Conservation (phyloP, 2,113 vertebrate genomes). For the Nematolebias whitei region DNA sequence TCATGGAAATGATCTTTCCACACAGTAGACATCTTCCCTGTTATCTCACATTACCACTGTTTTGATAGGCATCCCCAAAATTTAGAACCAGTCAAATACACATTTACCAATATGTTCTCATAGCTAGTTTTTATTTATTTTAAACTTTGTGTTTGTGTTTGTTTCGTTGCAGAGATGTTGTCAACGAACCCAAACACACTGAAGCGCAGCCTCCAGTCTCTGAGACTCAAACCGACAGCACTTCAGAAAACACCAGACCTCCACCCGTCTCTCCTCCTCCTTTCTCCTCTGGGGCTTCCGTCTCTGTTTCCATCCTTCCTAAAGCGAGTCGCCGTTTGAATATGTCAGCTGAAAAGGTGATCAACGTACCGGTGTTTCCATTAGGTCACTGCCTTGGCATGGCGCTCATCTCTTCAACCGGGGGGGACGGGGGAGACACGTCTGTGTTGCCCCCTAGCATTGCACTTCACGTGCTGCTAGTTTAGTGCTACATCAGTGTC, state of each 20-base stretch:
- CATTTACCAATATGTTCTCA: background rate
- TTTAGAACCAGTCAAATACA: background rate
- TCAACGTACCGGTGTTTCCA: no score
- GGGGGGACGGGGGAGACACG: no score
- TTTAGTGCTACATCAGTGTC: no score
- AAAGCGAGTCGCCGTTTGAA: conserved; percentile 36
- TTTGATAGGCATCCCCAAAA: no score
- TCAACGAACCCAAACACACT: conserved; percentile 12
- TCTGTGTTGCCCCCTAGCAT: no score
- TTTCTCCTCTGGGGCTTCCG: fast-evolving
- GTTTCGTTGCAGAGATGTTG: conserved; percentile 26
- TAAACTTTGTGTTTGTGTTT: background rate
- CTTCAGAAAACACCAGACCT: background rate
- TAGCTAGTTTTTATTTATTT: background rate
- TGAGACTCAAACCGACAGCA: background rate
- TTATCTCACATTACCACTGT: background rate
- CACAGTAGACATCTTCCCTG: no score
- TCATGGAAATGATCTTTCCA: background rate
- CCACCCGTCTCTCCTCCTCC: background rate
- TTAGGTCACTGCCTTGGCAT: no score
- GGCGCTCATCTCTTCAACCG: no score
- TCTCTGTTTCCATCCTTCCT: background rate
- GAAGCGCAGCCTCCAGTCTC: conserved; percentile 4
- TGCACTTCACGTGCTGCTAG: no score
- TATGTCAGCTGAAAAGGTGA: conserved; percentile 64